Conservation (phyloP, 2,888 invertebrate genomes). For the Eupithecia abbreviata region DNA sequence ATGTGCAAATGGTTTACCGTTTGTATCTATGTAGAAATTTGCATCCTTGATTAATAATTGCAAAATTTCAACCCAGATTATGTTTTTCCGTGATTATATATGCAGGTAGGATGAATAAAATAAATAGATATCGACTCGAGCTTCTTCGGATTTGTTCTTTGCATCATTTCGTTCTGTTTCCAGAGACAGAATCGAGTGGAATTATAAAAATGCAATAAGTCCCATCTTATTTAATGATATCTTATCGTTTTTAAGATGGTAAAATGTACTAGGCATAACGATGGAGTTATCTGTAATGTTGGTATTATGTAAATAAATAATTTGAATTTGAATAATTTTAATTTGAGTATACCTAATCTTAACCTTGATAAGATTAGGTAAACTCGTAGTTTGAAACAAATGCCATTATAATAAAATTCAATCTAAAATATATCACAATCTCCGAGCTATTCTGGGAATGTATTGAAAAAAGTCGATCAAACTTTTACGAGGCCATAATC, state of each 20-base stretch:
- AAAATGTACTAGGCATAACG: too few species aligned
- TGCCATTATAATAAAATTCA: constrained; percentile 10
- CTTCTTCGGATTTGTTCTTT: background rate
- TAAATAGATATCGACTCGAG: background rate
- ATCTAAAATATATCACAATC: constrained; percentile 12
- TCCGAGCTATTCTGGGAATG: constrained; percentile 19
- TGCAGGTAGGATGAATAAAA: background rate
- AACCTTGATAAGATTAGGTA: too few species aligned
- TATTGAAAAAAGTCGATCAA: constrained; percentile 61
- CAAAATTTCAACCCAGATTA: background rate
- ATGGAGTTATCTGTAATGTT: too few species aligned
- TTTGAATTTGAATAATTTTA: too few species aligned
- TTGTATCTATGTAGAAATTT: background rate
- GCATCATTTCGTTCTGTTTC: background rate
- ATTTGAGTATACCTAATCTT: too few species aligned
- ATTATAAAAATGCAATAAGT: too few species aligned
- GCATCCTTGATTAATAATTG: background rate
- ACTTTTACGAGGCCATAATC: constrained; percentile 72
- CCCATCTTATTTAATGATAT: too few species aligned
- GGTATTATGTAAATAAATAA: too few species aligned
- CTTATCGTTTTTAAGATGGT: too few species aligned
- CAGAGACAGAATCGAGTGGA: background rate
- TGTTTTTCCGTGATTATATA: background rate
- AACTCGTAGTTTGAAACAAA: background rate
- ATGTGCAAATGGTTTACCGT: background rate